Base-by-base conservation (phyloP, 2,113 vertebrate genomes). In the Tachysurus vachellii region DNA sequence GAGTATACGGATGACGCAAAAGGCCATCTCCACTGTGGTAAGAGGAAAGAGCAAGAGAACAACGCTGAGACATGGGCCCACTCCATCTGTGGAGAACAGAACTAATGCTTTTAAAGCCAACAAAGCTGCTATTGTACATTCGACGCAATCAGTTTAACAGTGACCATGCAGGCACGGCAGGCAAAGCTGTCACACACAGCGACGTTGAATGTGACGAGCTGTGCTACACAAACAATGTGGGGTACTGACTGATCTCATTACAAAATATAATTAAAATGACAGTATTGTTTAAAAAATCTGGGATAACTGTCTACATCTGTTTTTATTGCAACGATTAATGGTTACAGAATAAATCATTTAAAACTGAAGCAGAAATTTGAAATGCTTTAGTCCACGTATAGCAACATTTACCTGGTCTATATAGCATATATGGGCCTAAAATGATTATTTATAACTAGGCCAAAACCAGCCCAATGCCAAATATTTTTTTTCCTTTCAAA, bases 1-100 rank as follows among this genome's bases (percentile, higher is more conserved):
- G 59, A 83, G 81, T 44, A 59, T 75, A 36, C 44, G 53, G 47
- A 83, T 87, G 86, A 87, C 86, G 86, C 86, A 87, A 36, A 61
- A 62, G 64, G 14, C 19, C 28, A 80, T 79, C 75, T 66, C 59
- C 23, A 44, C 12, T 44, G 42, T 17, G 26, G 66, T 26, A 21
- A 81, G 76, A 42, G 85, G 79, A 76, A 56, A 75, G 44, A 64
- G 80, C 23, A 57, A 73, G 79, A 31, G 66, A 73, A 21, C 42
- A 64, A 57, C 13, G 21, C 62, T 68, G 54, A 87, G 86, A 77
- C 76, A 59, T 26, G 75, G 75, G 88, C 76, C 86, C 57, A 81
- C 84, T 82, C 56, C 77, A 80, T 57, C 53, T 31, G 75, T 28
- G 66, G 66, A 47, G 77, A 88, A 66, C 68, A 85, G 36, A 59